phyloP scores from a whole-genome alignment of 2,888 invertebrate genomes.

The Drosophila multiciliata region DNA sequence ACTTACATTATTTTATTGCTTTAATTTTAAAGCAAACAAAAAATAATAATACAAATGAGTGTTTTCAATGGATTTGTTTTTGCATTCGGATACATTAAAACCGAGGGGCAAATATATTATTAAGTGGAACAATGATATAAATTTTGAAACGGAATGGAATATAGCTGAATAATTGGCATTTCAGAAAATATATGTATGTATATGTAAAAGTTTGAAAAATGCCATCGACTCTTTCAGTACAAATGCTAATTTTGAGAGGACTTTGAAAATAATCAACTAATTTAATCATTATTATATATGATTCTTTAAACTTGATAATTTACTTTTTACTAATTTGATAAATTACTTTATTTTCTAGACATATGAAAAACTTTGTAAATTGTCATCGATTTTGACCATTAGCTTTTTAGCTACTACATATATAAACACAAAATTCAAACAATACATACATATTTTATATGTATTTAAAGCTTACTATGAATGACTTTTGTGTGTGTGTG shows the following conservation, averaged over 20 bases:
- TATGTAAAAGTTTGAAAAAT: not conserved
- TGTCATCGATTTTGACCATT: not conserved
- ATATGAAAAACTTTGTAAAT: not conserved
- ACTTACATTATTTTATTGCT: not conserved
- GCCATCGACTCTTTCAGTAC: not conserved
- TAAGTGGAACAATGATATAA: not conserved
- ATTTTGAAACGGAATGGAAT: not conserved
- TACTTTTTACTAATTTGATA: no score
- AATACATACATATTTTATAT: not conserved
- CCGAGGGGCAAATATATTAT: not conserved
- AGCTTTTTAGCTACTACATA: not conserved
- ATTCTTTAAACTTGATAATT: not conserved
- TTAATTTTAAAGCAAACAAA: no score
- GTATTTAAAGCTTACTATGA: not conserved
- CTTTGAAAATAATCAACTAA: not conserved
- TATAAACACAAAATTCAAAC: not conserved
- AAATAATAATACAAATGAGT: not conserved
- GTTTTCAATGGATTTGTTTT: not conserved
- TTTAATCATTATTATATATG: not conserved
- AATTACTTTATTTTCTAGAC: no score
- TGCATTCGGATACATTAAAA: not conserved
- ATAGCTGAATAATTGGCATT: no score
- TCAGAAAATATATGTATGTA: not conserved
- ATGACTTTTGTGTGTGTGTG: not conserved
- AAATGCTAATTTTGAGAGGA: not conserved